Base-by-base conservation (phyloP, 2,113 vertebrate genomes). In the Propithecus coquereli region DNA sequence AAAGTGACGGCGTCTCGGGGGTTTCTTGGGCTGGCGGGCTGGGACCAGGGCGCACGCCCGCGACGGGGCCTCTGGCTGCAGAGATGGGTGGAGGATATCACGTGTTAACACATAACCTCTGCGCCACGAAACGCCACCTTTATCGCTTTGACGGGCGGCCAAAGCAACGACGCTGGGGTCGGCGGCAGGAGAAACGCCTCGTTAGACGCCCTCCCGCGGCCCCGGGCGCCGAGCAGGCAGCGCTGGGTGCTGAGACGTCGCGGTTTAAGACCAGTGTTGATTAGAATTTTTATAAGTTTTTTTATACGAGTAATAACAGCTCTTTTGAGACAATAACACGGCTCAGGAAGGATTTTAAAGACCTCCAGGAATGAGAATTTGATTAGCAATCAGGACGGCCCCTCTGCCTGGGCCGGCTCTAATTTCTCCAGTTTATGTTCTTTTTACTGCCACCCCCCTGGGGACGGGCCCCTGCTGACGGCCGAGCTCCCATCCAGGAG, bases 1-100 rank as follows among this genome's bases (percentile, higher is more conserved):
- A 98, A 98, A 98, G 99, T 96, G 98, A 98, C 91, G 95, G 98
- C 70, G 94, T 95, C 87, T 97, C 97, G 4, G 10, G n/a, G 16
- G 22, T 12, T 61, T 5, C 18, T 27, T 3, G 0, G 6, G 63
- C 47, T 37, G 30, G 47, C 1, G 1, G 32, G 65, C 79, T 6
- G 40, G 73, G 2, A 10, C 40, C 6, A 1, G 16, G 0, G 13
- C 22, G 8, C 8, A 2, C 0, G 0, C 12, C 1, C 18, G 8
- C 1, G 7, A 12, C 45, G 0, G 17, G n/a, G 59, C 50, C 22
- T 50, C 37, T 3, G 0, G 0, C n/a, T 8, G 34, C 57, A 2
- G 8, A 8, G 73, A 8, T 30, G 22, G 16, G 40, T 6, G 22
- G 32, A 50, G 83, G 57, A 57, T 17, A 47, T 81, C 22, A 54